Base-by-base conservation (phyloP, 2,888 invertebrate genomes). In the Drosophila niveifrons region DNA sequence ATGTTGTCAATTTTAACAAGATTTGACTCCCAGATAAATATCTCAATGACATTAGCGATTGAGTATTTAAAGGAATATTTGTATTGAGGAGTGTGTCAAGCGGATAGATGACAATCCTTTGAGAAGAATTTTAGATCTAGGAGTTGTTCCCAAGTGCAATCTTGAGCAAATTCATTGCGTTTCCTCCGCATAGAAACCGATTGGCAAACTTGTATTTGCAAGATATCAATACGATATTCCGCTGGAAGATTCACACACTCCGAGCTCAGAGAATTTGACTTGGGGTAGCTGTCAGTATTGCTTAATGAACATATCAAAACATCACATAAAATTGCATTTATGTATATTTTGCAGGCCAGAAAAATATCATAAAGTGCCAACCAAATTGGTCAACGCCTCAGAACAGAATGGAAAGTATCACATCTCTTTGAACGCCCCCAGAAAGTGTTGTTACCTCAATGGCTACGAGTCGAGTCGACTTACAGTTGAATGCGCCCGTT, bases 1-100 rank as follows among this genome's bases (percentile, higher is more conserved):
- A 79, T 73, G 80, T 81, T 90, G 90, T 90, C 90, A 89, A 83
- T 76, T 89, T 82, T 87, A 90, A 90, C 90, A 90, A 90, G 90
- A 90, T 90, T 74, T 76, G 59, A 68, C 59, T 74, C 62, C 58
- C 58, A 74, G 90, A 90, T 90, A 86, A 89, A 66, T 36, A 56
- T 66, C 80, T 79, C 80, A 69, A 61, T 78, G 76, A 78, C 72
- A 71, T 81, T 75, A 78, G 62, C 72, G 59, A 52, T 59, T 28
- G 64, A 62, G 63, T 72, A 68, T 81, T 64, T 34, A 7, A 15
- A 13, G 28, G 56, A 13, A 52, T 17, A 43, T 43, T 23, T 23
- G 29, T 29, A 34, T 29, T 11, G 23, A 2, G 36, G 56, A 71
- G 76, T 63, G 75, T 76, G 75, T 59, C 76, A 59, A 23, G 23